Percentiles rank a stretch among this genome's conserved stretches.
Conservation (phyloP, 2,113 vertebrate genomes). For the Eulemur rufifrons region DNA sequence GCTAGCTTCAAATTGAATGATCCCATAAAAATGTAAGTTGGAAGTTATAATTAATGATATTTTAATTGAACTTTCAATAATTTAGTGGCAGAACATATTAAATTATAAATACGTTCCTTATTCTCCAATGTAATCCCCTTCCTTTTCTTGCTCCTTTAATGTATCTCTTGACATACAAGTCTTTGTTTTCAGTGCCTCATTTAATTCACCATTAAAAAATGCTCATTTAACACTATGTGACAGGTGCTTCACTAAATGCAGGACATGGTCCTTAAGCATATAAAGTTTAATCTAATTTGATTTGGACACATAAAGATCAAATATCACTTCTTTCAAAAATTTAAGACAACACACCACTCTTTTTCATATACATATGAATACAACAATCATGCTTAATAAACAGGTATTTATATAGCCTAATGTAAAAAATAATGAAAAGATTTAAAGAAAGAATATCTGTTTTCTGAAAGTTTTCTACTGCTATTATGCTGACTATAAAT, state of each 20-base stretch:
- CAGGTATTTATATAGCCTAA: neutral
- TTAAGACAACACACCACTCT: neutral
- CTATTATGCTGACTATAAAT: neutral
- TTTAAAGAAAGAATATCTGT: neutral
- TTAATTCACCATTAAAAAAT: neutral
- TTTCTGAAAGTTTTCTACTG: neutral
- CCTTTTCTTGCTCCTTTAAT: neutral
- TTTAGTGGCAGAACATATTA: neutral
- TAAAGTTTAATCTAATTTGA: neutral
- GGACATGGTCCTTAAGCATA: neutral
- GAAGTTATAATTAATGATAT: neutral
- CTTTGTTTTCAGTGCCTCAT: neutral
- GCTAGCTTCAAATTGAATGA: neutral
- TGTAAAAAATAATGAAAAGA: neutral
- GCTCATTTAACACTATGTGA: neutral
- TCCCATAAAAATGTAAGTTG: neutral
- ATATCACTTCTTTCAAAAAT: neutral
- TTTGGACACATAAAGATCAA: neutral
- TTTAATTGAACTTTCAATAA: conserved; percentile 45
- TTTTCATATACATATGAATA: neutral
- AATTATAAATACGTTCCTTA: neutral
- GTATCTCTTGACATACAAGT: neutral
- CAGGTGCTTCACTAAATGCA: neutral
- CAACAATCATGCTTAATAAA: neutral
- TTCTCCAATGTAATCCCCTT: neutral